A percentile compares a stretch with the other conserved stretches of the same genome.
Conservation (phyloP, 1,140 invertebrate genomes). For the Diachasma alloeum region DNA sequence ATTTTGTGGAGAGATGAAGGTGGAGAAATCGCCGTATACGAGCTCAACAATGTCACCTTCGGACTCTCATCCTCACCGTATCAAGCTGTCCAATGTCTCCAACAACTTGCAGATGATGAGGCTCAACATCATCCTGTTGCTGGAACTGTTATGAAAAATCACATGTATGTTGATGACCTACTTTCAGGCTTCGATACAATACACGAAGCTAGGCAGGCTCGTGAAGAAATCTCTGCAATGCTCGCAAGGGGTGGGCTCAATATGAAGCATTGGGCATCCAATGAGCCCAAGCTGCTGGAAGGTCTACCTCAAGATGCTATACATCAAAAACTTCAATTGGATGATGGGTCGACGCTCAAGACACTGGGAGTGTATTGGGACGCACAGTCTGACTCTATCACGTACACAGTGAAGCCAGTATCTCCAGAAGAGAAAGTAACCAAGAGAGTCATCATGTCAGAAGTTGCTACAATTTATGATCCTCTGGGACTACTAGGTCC, state of each 20-base stretch:
- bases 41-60: constrained; percentile 46
- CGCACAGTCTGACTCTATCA: constrained; percentile 32
- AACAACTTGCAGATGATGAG: constrained; percentile 35
- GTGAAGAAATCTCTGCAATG: constrained; percentile 45
- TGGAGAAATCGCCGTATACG: constrained; percentile 14
- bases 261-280: constrained; percentile 47
- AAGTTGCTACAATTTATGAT: constrained; percentile 52
- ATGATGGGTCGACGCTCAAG: constrained; percentile 37
- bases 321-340: neutral
- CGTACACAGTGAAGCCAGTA: neutral
- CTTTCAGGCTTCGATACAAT: too few relatives aligned
- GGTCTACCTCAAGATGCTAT: constrained; percentile 30
- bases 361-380: constrained; percentile 46
- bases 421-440: neutral
- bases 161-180: constrained; percentile 63
- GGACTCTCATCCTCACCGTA: constrained; percentile 36
- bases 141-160: constrained; percentile 33
- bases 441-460: constrained; percentile 19
- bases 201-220: too few relatives aligned
- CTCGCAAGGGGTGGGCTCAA: constrained; percentile 41
- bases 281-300: constrained; percentile 35
- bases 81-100: constrained; percentile 32
- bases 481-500: constrained; percentile 37
- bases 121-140: constrained; percentile 43
- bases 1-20: constrained; percentile 31